phyloP scores from a whole-genome alignment of 2,113 vertebrate species.

The Neolamprologus modestus region DNA sequence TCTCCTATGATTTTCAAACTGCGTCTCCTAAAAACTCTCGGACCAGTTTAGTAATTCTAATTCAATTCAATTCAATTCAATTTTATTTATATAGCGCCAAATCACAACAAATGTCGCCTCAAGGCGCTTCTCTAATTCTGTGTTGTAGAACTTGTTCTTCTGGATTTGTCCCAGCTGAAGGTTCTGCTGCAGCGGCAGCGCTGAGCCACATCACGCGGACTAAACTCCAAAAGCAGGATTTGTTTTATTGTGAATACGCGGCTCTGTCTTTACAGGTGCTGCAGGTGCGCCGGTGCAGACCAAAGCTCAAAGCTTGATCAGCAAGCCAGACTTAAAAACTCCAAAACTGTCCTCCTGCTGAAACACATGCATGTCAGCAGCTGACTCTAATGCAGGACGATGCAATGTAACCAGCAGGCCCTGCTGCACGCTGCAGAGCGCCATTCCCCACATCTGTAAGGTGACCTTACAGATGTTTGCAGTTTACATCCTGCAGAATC shows the following conservation, averaged over 20 bases:
- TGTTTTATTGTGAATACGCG: not conserved
- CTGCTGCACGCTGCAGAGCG: not conserved
- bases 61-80: too few species aligned
- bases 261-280: not conserved
- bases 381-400: not conserved
- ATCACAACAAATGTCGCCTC: too few species aligned
- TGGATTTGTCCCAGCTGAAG: not conserved
- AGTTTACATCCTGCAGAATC: not conserved
- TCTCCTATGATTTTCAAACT: not conserved
- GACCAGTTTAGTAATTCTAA: not conserved
- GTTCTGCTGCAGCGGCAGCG: not conserved
- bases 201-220: rapidly evolving
- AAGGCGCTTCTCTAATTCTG: not conserved
- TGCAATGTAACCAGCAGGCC: not conserved
- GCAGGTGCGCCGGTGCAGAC: not conserved
- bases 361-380: not conserved
- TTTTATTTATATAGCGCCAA: too few species aligned
- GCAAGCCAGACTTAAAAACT: not conserved
- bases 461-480: not conserved
- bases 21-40: not conserved
- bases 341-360: not conserved
- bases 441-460: not conserved
- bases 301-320: not conserved
- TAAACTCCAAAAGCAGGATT: not conserved
- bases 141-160: not conserved